phyloP scores from a whole-genome alignment of 2,797 vertebrate genomes.

The Pseudopleuronectes americanus region DNA sequence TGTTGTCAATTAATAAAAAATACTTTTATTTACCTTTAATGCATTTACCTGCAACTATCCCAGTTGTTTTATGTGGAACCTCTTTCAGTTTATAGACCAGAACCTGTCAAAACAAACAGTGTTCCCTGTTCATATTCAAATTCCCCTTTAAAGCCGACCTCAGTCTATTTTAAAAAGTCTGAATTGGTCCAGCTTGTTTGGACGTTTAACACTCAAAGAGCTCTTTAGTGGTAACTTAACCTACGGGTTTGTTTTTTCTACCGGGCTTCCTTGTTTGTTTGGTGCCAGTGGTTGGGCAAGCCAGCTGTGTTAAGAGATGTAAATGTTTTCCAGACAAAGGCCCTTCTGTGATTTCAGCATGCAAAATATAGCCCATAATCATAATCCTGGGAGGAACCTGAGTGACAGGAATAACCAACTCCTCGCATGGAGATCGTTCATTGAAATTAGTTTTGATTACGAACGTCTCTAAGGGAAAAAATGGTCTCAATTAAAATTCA shows the following conservation, averaged over 20 bases:
- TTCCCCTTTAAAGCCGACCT: slow-evolving; percentile 57
- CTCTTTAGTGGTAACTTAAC: slow-evolving; percentile 84
- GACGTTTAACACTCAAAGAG: slow-evolving; percentile 75
- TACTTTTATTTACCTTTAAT: neutral
- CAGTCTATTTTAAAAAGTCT: slow-evolving; percentile 77
- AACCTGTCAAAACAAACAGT: slow-evolving; percentile 54
- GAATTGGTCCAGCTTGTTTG: slow-evolving; percentile 76
- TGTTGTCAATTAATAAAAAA: neutral
- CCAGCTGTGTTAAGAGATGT: slow-evolving; percentile 86
- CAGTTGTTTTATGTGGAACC: neutral
- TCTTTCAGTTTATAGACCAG: slow-evolving; percentile 24
- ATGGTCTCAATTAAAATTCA: neutral
- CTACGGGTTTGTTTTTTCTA: slow-evolving; percentile 77
- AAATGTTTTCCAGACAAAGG: slow-evolving; percentile 80
- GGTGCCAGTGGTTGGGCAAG: slow-evolving; percentile 76
- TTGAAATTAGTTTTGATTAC: slow-evolving; percentile 14
- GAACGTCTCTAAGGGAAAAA: neutral
- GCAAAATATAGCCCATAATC: slow-evolving; percentile 77
- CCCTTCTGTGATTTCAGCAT: slow-evolving; percentile 79
- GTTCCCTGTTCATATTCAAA: slow-evolving; percentile 75
- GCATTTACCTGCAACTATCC: neutral
- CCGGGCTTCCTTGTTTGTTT: slow-evolving; percentile 75
- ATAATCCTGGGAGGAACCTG: slow-evolving; percentile 59
- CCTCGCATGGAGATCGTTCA: neutral
- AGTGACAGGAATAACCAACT: slow-evolving; percentile 57